phyloP scores from a whole-genome alignment of 2,888 invertebrate genomes.

The Amblyjoppa fuscipennis region DNA sequence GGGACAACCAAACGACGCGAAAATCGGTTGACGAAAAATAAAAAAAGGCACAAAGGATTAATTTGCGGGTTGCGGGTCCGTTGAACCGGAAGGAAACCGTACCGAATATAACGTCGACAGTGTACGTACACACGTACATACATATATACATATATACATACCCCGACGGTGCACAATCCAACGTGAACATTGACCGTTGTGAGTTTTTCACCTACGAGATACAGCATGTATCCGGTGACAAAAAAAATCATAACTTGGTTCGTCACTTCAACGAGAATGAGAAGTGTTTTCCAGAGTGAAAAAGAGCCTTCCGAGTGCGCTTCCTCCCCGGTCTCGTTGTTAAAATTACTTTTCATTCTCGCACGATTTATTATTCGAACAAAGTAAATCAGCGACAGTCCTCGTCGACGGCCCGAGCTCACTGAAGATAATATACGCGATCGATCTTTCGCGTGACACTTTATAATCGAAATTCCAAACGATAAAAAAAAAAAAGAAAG shows the following conservation, averaged over 20 bases:
- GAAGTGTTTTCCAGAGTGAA: conserved; percentile 52
- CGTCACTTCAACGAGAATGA: conserved; percentile 63
- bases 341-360: conserved; percentile 41
- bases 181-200: conserved; percentile 67
- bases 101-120: not conserved
- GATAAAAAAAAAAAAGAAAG: conserved; percentile 9
- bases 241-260: conserved; percentile 73
- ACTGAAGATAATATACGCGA: conserved; percentile 47
- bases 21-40: not conserved
- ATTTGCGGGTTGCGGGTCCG: not conserved
- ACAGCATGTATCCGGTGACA: conserved; percentile 71
- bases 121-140: not conserved
- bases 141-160: conserved; percentile 49
- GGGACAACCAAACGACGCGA: not conserved
- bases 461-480: conserved; percentile 53
- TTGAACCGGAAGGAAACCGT: conserved; percentile 10
- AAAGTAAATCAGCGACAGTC: not conserved
- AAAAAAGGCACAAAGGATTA: not conserved
- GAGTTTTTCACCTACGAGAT: conserved; percentile 57
- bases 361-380: conserved; percentile 46
- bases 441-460: conserved; percentile 19
- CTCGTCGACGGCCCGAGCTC: conserved; percentile 36
- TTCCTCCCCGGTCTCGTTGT: conserved; percentile 41
- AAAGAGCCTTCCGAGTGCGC: conserved; percentile 24
- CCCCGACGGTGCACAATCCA: conserved; percentile 73